Conservation (phyloP, 2,113 vertebrate species). For the Columbina picui region DNA sequence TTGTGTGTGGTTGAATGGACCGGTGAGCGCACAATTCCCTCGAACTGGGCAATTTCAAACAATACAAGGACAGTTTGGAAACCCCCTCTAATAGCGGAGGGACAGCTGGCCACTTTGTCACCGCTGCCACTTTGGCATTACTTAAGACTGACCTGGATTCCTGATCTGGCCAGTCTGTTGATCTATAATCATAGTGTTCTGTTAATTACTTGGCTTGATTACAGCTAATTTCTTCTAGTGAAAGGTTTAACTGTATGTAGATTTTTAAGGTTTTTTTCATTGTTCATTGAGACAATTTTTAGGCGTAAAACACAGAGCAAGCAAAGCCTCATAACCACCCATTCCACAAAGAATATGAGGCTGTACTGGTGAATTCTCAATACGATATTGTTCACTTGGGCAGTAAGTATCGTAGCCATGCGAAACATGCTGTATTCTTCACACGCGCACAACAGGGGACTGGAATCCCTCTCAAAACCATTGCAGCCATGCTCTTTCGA, state of each 20-base stretch:
- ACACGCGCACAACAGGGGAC: background rate
- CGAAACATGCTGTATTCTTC: conserved; percentile 5
- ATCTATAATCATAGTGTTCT: background rate
- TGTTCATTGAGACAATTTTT: background rate
- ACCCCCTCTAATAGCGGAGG: background rate
- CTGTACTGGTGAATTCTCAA: background rate
- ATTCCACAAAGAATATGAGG: background rate
- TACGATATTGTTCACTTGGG: background rate
- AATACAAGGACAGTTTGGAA: background rate
- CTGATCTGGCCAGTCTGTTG: background rate
- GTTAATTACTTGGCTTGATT: conserved; percentile 29
- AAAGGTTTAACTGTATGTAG: background rate
- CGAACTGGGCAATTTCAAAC: background rate
- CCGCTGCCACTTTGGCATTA: background rate
- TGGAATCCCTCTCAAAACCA: background rate
- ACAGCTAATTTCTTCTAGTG: background rate
- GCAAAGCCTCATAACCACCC: background rate
- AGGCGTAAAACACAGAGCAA: background rate
- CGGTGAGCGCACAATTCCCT: background rate
- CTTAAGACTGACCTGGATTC: conserved; percentile 27
- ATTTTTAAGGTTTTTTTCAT: background rate
- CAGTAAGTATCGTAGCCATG: background rate
- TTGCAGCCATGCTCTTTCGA: background rate
- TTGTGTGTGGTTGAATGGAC: background rate
- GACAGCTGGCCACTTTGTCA: background rate